phyloP scores from a whole-genome alignment of 2,797 vertebrate species.

The Leptodactylus fallax region DNA sequence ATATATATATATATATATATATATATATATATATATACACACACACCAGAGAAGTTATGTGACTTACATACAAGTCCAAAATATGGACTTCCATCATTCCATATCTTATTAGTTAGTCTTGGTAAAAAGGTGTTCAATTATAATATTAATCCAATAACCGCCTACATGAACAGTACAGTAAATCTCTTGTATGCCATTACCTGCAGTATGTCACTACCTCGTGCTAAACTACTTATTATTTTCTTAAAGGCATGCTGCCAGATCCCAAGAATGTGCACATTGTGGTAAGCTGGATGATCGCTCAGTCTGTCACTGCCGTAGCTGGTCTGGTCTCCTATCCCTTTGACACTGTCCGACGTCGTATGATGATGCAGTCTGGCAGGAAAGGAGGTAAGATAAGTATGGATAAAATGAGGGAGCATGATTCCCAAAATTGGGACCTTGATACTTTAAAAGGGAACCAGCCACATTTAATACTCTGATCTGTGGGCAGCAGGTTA shows the following conservation, averaged over 20 bases:
- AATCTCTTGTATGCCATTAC: background rate
- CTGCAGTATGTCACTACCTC: background rate
- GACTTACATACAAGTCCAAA: too few relatives aligned
- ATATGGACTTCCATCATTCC: too few relatives aligned
- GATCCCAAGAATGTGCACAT: constrained; percentile 99
- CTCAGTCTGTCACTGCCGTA: constrained; percentile 92
- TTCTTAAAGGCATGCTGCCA: constrained; percentile 91
- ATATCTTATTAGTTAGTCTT: too few relatives aligned
- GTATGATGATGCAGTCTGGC: constrained; percentile 99
- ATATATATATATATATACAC: too few relatives aligned
- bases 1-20: too few relatives aligned
- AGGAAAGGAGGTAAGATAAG: constrained; percentile 91
- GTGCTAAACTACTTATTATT: constrained; percentile 1
- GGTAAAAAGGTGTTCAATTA: background rate
- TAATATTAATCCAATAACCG: background rate
- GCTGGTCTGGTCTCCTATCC: constrained; percentile 94
- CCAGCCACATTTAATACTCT: too few relatives aligned
- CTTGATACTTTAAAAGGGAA: too few relatives aligned
- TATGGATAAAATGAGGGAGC: background rate
- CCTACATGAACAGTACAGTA: background rate
- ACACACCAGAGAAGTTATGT: too few relatives aligned
- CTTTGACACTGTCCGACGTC: constrained; percentile 97
- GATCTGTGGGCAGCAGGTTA: too few relatives aligned
- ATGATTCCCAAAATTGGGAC: background rate
- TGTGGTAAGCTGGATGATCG: constrained; percentile 97